Evolutionary conservation across 2,113 vertebrate species (phyloP), one percentile per base, ranked within the genome.

Genomic region (Xenopus borealis): DNA sequence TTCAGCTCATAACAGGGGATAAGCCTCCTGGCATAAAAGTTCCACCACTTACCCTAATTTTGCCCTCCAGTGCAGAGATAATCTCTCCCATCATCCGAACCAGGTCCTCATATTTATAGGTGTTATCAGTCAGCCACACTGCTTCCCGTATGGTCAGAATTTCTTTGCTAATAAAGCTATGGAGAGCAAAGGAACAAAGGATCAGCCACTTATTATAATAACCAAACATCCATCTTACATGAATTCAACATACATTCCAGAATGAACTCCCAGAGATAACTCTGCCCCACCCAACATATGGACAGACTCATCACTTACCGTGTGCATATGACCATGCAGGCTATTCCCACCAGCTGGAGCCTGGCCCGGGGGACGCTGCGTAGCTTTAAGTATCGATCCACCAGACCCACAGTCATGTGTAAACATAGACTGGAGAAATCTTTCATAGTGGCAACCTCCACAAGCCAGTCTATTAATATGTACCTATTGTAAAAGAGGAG

Each of bases 31-130:
- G 46, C 9, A 47, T 47, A 47, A 47, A 47, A 47, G 11, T 50
- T 1, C 11, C 6, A 50, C 14, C 12, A 84, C 94, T 89, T 82
- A 99, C 97, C 83, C 92, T 88, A 82, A 99, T 98, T 84, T 89
- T 97, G 27, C 97, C 97, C 72, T 94, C 90, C 68, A 99, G 87
- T 50, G 95, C 93, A 30, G 97, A 93, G 71, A 97, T 88, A 0
- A 99, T 92, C 81, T 99, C 97, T 0, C 96, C 97, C 97, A 99
- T 99, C 95, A 98, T 98, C 71, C 97, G 91, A 47, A 99, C 97
- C 80, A 99, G 79, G 80, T 99, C 97, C 72, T 99, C 97, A 0
- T 99, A 99, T 81, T 97, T 98, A 83, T 99, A 98, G 0, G 97
- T 98, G 87, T 99, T 99, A 87, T 99, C 97, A 0, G 97, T 99